Evolutionary conservation across 1,140 invertebrate species (phyloP), one percentile per base, ranked within the genome.

Genomic region (Scaptodrosophila lebanonensis): DNA sequence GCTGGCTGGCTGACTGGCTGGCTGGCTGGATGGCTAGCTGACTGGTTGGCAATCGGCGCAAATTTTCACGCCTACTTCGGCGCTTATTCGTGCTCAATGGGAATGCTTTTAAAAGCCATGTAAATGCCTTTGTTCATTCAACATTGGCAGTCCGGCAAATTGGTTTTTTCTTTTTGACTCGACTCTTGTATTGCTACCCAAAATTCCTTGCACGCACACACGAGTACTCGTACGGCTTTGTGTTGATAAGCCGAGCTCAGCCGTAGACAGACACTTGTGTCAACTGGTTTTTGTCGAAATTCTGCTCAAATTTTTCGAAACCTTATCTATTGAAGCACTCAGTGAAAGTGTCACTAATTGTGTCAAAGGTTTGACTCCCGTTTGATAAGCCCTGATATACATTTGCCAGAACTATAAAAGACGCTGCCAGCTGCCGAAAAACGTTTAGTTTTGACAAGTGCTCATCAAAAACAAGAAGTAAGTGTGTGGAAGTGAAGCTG

Each of bases 41-140:
- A n/a, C 58, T 51, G 58, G 53, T 33, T 52, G 20, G 38, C 30
- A 43, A 36, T 36, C 50, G 49, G 61, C 39, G 71, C 61, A n/a
- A 73, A 48, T 79, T 72, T 68, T 68, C 49, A 59, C 73, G 73
- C 72, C 72, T 64, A 51, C 72, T 71, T 49, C 57, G 39, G 33
- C 53, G 59, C 45, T 51, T 54, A 44, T 48, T 65, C 16, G 38
- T 50, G 40, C 50, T n/a, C n/a, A n/a, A n/a, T n/a, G n/a, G n/a
- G n/a, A n/a, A n/a, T n/a, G n/a, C n/a, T 25, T 8, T 25, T 3
- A 3, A 25, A 25, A 25, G 22, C 38, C 52, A 57, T 49, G 67
- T 51, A 61, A 64, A 53, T 38, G 40, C 33, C 73, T 53, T 77
- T 77, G 73, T 77, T 61, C 59, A 9, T 9, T 45, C 32, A 12